Evolutionary conservation across 1,140 invertebrate genomes (phyloP).

Genomic region (Heliconius hewitsoni): DNA sequence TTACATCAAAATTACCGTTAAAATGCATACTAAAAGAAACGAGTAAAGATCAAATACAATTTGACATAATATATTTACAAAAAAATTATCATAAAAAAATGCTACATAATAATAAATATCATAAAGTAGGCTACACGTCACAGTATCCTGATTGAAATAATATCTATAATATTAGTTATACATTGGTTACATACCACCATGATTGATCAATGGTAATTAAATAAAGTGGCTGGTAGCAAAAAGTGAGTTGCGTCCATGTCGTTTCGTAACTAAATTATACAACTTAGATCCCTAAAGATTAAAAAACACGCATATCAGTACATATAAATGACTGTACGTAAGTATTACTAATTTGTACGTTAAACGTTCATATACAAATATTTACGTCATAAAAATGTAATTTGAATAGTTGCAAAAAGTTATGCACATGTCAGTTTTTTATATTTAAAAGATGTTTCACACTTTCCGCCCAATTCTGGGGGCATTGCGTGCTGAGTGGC

Average conservation of each 20-base stretch:
- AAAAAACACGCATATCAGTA: not conserved
- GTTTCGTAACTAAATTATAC: constrained; percentile 9
- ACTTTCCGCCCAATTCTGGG: no score
- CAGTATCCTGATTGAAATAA: not conserved
- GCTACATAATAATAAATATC: no score
- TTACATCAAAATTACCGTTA: no score
- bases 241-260: not conserved
- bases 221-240: not conserved
- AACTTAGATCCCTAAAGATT: not conserved
- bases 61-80: no score
- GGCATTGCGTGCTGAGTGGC: no score
- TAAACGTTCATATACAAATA: not conserved
- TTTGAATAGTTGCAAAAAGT: no score
- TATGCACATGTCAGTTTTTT: no score
- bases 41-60: no score
- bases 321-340: not conserved
- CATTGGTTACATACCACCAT: not conserved
- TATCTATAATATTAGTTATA: not conserved
- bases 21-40: no score
- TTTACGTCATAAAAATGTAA: not conserved
- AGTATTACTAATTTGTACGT: not conserved
- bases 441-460: no score
- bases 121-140: not conserved
- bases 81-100: no score
- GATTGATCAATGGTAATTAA: constrained; percentile 1